Base-by-base conservation (phyloP, 1,140 invertebrate genomes). In the Cheumatopsyche charites region DNA sequence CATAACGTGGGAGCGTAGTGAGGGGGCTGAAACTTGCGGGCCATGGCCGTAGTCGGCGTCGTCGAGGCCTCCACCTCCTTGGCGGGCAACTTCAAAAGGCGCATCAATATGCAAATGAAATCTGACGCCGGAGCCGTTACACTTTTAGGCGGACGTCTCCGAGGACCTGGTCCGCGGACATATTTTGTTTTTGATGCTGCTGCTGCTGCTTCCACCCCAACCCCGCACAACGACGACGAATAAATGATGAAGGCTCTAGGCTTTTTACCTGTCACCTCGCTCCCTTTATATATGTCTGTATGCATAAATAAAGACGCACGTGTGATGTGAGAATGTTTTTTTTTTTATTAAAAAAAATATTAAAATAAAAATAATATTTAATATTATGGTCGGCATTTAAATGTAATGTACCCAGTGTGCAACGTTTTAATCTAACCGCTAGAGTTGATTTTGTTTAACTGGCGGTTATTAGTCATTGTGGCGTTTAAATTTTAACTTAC, bases 101-200 rank as follows among this genome's bases (percentile, higher is more conserved):
- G 43, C 71, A 75, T 75, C 74, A 75, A 75, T 75, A 75, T 75
- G 74, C 63, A 70, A 75, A 75, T 75, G 74, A 73, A 75, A 75
- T 75, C 68, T 70, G 66, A 58, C 69, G 73, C 29, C 36, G 62
- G 19, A 66, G 47, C 70, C 41, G 70, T 68, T 68, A 68, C 41
- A 68, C 66, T 68, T 68, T 68, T 68, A 68, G 66, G 66, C 66
- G 66, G 66, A 68, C 66, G 66, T 68, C 66, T 68, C 66, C 11
- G 26, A 68, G 66, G 66, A 68, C 66, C 23, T 21, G 23, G 29
- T 36, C 66, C 47, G 66, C 66, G 66, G 66, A 68, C 66, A 68
- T 68, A 68, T 68, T 68, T 55, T 55, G 66, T 68, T 68, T 66
- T 68, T 68, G 66, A 68, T 68, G 66, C 49, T 19, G 29, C 9